A percentile compares a stretch with the other conserved stretches of the same genome.
Evolutionary conservation across 35 echinoderm and acorn worm species (phyloP).

Genomic region (Stichopus chloronotus): DNA sequence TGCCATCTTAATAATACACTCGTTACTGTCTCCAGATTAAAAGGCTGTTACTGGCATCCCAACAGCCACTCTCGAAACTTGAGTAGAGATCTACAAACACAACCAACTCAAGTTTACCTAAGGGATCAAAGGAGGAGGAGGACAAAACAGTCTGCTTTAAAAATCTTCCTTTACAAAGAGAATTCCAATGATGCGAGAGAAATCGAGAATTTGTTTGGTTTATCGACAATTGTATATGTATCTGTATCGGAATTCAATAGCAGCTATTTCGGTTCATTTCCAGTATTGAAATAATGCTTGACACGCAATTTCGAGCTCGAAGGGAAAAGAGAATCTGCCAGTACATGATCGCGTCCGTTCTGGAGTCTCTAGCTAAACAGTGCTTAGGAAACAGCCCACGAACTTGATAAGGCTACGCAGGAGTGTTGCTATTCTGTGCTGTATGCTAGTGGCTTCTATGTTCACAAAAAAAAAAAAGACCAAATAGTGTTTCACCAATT

Average conservation of each 20-base stretch:
- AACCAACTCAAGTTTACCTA: not conserved
- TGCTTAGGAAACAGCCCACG: no score
- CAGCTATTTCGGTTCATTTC: slow-evolving; percentile 6
- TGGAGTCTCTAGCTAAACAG: not conserved
- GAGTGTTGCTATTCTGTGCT: no score
- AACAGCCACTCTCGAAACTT: slow-evolving; percentile 6
- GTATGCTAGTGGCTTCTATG: no score
- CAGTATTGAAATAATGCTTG: not conserved
- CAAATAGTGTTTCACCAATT: no score
- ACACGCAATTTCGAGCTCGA: not conserved
- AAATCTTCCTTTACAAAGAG: no score
- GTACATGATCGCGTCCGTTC: not conserved
- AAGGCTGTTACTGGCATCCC: not conserved
- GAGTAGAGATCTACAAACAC: slow-evolving; percentile 26
- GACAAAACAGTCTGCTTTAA: no score
- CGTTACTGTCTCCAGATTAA: not conserved
- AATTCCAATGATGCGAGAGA: no score
- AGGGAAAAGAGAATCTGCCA: not conserved
- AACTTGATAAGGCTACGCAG: no score
- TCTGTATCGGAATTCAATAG: not conserved
- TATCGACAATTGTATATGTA: no score
- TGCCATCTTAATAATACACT: not conserved
- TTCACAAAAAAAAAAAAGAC: no score
- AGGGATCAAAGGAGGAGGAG: not conserved
- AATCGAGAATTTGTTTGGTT: no score